phyloP scores from a whole-genome alignment of 2,113 vertebrate genomes.

The Anseranas semipalmata region DNA sequence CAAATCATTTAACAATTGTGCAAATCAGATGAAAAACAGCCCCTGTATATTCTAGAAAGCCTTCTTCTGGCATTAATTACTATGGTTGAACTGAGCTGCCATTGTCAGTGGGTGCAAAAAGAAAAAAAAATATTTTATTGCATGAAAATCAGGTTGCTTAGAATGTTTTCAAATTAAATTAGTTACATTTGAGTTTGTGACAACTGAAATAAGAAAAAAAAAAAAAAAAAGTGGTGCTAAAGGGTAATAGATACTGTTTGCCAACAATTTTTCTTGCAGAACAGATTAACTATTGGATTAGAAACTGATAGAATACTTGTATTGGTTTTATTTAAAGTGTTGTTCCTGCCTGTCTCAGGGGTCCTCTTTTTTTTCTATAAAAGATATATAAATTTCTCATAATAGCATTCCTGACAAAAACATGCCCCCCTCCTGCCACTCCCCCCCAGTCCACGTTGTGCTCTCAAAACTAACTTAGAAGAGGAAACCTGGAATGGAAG shows the following conservation, averaged over 20 bases:
- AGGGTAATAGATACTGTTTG: neutral
- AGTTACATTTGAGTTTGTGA: neutral
- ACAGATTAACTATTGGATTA: neutral
- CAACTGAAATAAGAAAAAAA: neutral
- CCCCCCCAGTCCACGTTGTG: neutral
- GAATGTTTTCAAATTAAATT: neutral
- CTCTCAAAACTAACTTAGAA: neutral
- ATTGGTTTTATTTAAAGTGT: neutral
- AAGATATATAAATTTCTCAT: neutral
- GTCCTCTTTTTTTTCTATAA: neutral
- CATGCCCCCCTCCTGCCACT: fast-evolving
- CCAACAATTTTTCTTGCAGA: neutral
- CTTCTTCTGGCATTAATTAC: neutral
- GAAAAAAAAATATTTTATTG: neutral
- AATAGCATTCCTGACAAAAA: fast-evolving
- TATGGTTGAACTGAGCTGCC: neutral
- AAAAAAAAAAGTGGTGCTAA: neutral
- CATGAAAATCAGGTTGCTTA: neutral
- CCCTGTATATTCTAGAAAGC: neutral
- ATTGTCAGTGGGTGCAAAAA: neutral
- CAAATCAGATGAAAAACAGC: neutral
- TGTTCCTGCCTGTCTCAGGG: neutral
- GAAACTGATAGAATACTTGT: neutral
- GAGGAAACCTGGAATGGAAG: neutral
- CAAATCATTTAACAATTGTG: neutral